Conservation (phyloP, 2,888 invertebrate genomes). For the Dromius quadrimaculatus region DNA sequence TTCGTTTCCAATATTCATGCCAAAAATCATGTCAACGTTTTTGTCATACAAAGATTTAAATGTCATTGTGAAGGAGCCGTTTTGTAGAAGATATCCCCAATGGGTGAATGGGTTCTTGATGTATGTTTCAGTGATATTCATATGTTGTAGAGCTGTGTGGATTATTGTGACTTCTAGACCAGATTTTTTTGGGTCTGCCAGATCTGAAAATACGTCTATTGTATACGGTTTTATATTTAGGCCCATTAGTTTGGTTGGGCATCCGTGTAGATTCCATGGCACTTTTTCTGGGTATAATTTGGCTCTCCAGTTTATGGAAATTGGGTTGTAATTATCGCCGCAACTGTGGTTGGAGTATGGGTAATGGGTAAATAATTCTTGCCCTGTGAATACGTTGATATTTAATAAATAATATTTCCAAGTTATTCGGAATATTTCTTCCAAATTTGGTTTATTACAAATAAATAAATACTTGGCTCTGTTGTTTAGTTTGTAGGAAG, state of each 20-base stretch:
- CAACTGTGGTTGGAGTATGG: constrained; percentile 18
- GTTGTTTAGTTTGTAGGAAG: not conserved
- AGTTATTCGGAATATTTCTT: constrained; percentile 39
- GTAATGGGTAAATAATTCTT: constrained; percentile 31
- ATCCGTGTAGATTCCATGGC: constrained; percentile 1
- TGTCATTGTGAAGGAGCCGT: constrained; percentile 40
- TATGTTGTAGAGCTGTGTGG: not conserved
- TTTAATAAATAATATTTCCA: constrained; percentile 42
- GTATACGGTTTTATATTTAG: constrained; percentile 40
- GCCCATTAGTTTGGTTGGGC: constrained; percentile 32
- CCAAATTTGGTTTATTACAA: constrained; percentile 1
- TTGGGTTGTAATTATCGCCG: not conserved
- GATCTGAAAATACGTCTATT: constrained; percentile 3
- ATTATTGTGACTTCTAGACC: constrained; percentile 41
- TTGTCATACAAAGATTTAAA: constrained; percentile 24
- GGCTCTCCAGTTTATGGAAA: not conserved
- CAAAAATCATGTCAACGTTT: constrained; percentile 38
- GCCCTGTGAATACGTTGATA: constrained; percentile 13
- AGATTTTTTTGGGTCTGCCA: constrained; percentile 17
- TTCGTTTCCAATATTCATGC: constrained; percentile 49
- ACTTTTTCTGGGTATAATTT: constrained; percentile 23
- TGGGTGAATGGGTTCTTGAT: constrained; percentile 24
- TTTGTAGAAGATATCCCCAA: constrained; percentile 34
- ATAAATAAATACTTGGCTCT: constrained; percentile 36
- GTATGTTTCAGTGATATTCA: constrained; percentile 24